Evolutionary conservation across 1,140 invertebrate species (phyloP).

Genomic region (Agrypnia vestita): DNA sequence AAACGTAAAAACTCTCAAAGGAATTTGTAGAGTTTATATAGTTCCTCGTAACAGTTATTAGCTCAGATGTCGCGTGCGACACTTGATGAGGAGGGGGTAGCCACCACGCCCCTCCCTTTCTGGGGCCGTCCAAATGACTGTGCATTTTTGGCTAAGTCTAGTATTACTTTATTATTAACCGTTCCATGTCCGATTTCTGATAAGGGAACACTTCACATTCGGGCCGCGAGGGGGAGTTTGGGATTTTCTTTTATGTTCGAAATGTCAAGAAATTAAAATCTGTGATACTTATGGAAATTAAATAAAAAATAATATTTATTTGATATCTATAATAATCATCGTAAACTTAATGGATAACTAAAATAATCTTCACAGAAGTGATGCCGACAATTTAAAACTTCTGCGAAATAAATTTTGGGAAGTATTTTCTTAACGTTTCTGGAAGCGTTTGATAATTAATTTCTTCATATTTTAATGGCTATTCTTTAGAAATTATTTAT

Average conservation of each 20-base stretch:
- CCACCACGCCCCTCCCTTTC: neutral
- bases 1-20: neutral
- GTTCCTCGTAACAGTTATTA: conserved; percentile 6
- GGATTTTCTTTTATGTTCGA: neutral
- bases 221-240: neutral
- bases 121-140: conserved; percentile 6
- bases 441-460: too few relatives aligned
- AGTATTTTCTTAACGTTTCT: too few relatives aligned
- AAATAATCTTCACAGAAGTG: too few relatives aligned
- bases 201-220: conserved; percentile 9
- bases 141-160: conserved; percentile 23
- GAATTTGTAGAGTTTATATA: conserved; percentile 14
- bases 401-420: too few relatives aligned
- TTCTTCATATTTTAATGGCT: too few relatives aligned
- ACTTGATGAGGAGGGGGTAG: neutral
- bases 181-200: conserved; percentile 21
- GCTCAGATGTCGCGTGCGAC: conserved; percentile 7
- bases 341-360: too few relatives aligned
- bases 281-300: too few relatives aligned
- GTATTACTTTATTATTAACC: conserved; percentile 23
- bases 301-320: too few relatives aligned
- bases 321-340: too few relatives aligned
- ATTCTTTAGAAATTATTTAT: too few relatives aligned
- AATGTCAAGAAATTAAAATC: too few relatives aligned
- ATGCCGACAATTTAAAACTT: too few relatives aligned